phyloP scores from a whole-genome alignment of 2,888 invertebrate species.

The Melangyna quadrimaculata region DNA sequence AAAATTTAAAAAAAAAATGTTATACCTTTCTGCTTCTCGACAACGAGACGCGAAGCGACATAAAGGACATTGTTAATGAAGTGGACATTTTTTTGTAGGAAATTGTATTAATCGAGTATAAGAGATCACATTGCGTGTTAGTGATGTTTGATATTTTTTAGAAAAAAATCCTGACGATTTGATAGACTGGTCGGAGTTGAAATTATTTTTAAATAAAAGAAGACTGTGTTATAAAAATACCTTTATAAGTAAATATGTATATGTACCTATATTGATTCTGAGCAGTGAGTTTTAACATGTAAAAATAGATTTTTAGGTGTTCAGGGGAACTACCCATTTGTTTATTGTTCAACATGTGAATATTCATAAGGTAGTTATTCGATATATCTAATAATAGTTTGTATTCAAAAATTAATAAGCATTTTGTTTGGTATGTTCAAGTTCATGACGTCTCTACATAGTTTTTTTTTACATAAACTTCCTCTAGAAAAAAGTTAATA shows the following conservation, averaged over 20 bases:
- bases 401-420: no score
- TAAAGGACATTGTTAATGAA: not conserved
- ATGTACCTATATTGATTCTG: not conserved
- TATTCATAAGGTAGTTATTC: no score
- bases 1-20: not conserved
- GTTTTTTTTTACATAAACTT: no score
- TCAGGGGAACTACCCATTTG: not conserved
- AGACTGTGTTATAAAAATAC: not conserved
- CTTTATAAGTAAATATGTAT: not conserved
- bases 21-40: not conserved
- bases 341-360: no score
- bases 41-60: not conserved
- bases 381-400: no score
- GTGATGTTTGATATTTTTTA: not conserved
- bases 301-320: not conserved
- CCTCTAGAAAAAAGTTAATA: no score
- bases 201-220: not conserved
- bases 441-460: no score
- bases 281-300: not conserved
- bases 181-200: not conserved
- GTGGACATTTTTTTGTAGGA: not conserved
- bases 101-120: not conserved
- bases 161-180: not conserved
- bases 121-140: conserved; percentile 2
- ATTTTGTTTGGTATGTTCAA: no score